A percentile compares a stretch with the other conserved stretches of the same genome.
Conservation (phyloP, 2,888 invertebrate species). For the Campoplex capitator region DNA sequence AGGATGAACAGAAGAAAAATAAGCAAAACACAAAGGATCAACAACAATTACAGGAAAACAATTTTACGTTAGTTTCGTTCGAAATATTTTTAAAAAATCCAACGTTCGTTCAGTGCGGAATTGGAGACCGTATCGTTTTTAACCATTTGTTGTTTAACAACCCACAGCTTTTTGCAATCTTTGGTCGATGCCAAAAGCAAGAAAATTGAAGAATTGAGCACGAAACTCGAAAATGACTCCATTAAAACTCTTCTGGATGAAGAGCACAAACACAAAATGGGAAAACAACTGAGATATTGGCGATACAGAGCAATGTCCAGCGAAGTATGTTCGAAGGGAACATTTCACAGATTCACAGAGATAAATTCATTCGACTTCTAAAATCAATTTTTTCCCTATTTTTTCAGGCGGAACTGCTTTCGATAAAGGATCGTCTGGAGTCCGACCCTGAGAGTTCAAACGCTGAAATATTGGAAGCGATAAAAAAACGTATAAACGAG, state of each 20-base stretch:
- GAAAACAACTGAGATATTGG: conserved; percentile 74
- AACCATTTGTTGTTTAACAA: conserved; percentile 6
- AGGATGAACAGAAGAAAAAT: conserved; percentile 71
- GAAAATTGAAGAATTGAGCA: conserved; percentile 75
- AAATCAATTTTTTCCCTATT: neutral
- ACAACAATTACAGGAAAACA: conserved; percentile 41
- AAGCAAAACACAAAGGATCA: conserved; percentile 55
- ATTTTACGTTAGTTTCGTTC: conserved; percentile 58
- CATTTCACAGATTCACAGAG: neutral
- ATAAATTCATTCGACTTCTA: neutral
- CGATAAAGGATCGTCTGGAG: conserved; percentile 68
- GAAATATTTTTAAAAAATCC: neutral
- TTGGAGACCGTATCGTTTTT: neutral
- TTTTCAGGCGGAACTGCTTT: conserved; percentile 69
- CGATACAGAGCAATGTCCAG: conserved; percentile 73
- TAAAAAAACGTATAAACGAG: conserved; percentile 47
- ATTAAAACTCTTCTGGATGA: conserved; percentile 74
- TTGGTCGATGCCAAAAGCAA: conserved; percentile 73
- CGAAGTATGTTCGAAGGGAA: conserved; percentile 74
- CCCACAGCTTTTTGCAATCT: conserved; percentile 77
- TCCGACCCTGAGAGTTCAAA: conserved; percentile 58
- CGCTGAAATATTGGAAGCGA: conserved; percentile 58
- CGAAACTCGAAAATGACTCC: conserved; percentile 75
- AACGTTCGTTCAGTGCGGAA: neutral
- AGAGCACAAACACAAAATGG: conserved; percentile 71